Evolutionary conservation across 2,888 invertebrate genomes (phyloP).

Genomic region (Watsonalla cultraria): DNA sequence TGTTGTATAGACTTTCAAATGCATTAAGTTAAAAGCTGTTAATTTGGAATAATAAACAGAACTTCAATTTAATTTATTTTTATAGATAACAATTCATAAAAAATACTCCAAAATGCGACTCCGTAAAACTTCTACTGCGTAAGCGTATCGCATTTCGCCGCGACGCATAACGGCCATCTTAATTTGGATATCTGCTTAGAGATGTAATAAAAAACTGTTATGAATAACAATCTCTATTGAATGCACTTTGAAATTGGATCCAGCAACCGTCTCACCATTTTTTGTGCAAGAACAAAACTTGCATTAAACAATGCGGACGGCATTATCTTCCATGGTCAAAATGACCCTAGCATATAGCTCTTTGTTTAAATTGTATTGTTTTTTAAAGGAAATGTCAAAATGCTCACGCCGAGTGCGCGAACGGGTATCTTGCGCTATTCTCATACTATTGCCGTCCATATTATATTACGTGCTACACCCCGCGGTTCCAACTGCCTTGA

Average conservation of each 20-base stretch:
- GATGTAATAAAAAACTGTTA: background rate
- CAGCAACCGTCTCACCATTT: background rate
- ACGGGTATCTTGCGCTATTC: background rate
- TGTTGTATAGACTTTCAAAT: too few species aligned
- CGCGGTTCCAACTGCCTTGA: too few species aligned
- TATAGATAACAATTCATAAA: too few species aligned
- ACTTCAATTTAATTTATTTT: too few species aligned
- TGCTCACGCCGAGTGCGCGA: background rate
- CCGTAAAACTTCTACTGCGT: too few species aligned
- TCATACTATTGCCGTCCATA: too few species aligned
- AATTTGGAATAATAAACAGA: too few species aligned
- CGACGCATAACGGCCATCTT: too few species aligned
- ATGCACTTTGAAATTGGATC: slow-evolving; percentile 2
- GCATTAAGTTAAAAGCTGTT: too few species aligned
- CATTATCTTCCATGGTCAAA: background rate
- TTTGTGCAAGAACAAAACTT: slow-evolving; percentile 1
- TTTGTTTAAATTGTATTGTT: background rate
- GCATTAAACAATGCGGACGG: background rate
- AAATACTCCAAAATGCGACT: too few species aligned
- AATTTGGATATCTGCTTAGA: background rate
- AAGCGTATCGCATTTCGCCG: background rate
- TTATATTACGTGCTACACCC: too few species aligned
- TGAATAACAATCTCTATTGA: background rate
- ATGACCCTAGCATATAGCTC: background rate
- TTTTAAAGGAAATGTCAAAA: background rate